Evolutionary conservation across 2,888 invertebrate genomes (phyloP), one percentile per base, ranked within the genome.

Genomic region (Coenonympha glycerion): DNA sequence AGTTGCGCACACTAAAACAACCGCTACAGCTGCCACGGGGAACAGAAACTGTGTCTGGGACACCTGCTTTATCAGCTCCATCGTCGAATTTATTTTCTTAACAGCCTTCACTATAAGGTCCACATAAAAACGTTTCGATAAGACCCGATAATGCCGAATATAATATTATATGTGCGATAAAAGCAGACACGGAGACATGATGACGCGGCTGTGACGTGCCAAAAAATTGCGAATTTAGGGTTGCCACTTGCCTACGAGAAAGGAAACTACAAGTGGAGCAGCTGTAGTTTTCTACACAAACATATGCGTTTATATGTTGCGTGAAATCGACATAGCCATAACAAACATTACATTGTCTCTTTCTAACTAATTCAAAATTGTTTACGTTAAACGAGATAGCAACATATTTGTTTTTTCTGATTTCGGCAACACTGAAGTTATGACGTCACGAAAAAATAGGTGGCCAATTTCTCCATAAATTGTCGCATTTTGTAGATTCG

Each of bases 121-220:
- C 76, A 80, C 84, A 80, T 81, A 79, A 71, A 83, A 82, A 79
- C 70, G 73, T 74, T 71, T 73, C 81, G 79, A 73, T 82, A 80
- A 78, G 72, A 75, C 79, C 69, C 79, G 85, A 77, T 85, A 84
- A 74, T 75, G 77, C 73, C 76, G 76, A 78, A 78, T 84, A 79
- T 82, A n/a, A n/a, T n/a, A 80, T 85, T 85, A 86, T 80, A 79
- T 83, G 76, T 68, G 67, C 74, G 89, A 88, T 87, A 87, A 86
- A 85, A 78, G 73, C 76, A 83, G 87, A 87, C 87, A 86, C 85
- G 86, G 84, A 76, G 81, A 86, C 87, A 88, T 90, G 90, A 89
- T 90, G 90, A 90, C 90, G 90, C 90, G 90, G 89, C 90, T 88
- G 88, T 90, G 90, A 90, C 90, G 90, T 89, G 89, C 87, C 89